Base-by-base conservation (phyloP, 2,797 vertebrate genomes). In the Danio kyathit region DNA sequence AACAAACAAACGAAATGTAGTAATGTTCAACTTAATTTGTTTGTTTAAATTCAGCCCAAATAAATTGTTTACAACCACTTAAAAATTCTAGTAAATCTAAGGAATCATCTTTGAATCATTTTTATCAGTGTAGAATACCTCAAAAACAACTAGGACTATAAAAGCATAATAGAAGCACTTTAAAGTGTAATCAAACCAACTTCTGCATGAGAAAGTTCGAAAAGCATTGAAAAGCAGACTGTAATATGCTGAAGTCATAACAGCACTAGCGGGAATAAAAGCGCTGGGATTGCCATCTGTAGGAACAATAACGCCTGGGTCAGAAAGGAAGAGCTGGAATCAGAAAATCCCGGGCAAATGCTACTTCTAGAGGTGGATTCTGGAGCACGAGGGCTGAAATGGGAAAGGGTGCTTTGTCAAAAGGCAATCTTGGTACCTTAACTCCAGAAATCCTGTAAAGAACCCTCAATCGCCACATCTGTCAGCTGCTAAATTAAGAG, bases 401-500 rank as follows among this genome's bases (percentile, higher is more conserved):
- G 65, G 82, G 69, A 38, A 60, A 75, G 51, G 65, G 44, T 29
- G 69, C 21, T 29, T 41, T 71, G 7, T 17, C 29, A 44, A 57
- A 41, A 61, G 57, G 19, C 38, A 52, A 38, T 80, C 44, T 52
- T 17, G 67, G 83, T 88, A 89, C 87, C 87, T 87, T 83, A 74
- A 82, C 69, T 82, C 76, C 75, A 64, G 81, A 79, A 78, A 81
- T 81, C 76, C 77, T 60, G 86, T 67, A 82, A 87, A 56, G 76
- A 85, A 83, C 74, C 77, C 60, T 89, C 83, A 90, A 85, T 88
- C 87, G 52, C 73, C 83, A 88, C 79, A 84, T 88, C 84, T 66
- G 80, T 86, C 86, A 74, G 84, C 84, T 9, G 85, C 82, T 85
- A 88, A 82, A 87, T 89, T 89, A 81, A 88, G 84, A 60, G 78